Base-by-base conservation (phyloP, 2,797 vertebrate genomes). In the Tenualosa ilisha region DNA sequence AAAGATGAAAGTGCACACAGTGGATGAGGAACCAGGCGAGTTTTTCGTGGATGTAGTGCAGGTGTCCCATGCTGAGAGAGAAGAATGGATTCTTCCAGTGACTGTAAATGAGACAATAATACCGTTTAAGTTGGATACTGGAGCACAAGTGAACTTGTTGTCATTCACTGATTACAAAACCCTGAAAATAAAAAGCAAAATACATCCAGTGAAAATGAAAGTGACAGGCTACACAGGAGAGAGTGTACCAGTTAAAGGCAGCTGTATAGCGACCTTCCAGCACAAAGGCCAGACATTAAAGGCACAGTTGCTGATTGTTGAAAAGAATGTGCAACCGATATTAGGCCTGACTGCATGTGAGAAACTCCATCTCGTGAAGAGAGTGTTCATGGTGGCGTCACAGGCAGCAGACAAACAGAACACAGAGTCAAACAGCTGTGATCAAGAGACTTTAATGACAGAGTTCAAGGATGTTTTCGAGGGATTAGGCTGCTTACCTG, bases 381-480 rank as follows among this genome's bases (percentile, higher is more conserved):
- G 63, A 46, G 53, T 83, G 5, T 53, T 86, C n/a, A 17, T 85
- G 0, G 37, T 84, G 5, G 9, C 1, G n/a, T n/a, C n/a, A n/a
- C n/a, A n/a, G n/a, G n/a, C n/a, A n/a, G n/a, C n/a, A n/a, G n/a
- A n/a, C n/a, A n/a, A n/a, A n/a, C n/a, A n/a, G n/a, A 81, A 82
- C 82, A 31, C 50, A 43, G n/a, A 56, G 26, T 49, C 20, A 82
- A 24, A 84, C 13, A 46, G 12, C n/a, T n/a, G n/a, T 24, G 82
- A 75, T 4, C 59, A 84, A 63, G 81, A 84, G 56, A 2, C 46
- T 13, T 17, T 87, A 12, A 61, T 86, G 83, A 79, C 37, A 9
- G 43, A 82, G 15, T 86, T 86, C 17, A 31, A 26, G 56, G 84
- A 86, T n/a, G 24, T 87, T 1, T 88, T 85, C 26, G 24, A 87